phyloP scores from a whole-genome alignment of 2,888 invertebrate species.

The Andrena marginata region DNA sequence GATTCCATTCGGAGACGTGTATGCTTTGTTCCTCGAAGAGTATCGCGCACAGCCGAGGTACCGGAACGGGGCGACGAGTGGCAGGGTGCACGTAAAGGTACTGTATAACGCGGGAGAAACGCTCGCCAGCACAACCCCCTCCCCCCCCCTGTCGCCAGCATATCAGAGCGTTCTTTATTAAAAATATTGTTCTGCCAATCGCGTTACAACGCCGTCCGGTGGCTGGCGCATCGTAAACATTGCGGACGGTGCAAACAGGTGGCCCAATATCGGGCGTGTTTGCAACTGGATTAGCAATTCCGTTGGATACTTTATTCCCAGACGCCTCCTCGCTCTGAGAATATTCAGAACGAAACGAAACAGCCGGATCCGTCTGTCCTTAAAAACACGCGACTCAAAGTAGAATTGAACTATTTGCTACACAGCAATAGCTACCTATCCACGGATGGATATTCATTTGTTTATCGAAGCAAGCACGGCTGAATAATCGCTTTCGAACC shows the following conservation, averaged over 20 bases:
- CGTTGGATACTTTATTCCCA: slow-evolving; percentile 69
- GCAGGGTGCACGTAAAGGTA: not conserved
- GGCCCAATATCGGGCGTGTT: slow-evolving; percentile 72
- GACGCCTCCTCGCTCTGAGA: slow-evolving; percentile 10
- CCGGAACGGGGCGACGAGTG: not conserved
- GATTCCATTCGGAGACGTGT: not conserved
- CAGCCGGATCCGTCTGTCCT: slow-evolving; percentile 7
- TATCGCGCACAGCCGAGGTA: too few relatives aligned
- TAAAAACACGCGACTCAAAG: not conserved
- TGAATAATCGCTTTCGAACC: too few relatives aligned
- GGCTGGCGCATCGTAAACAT: slow-evolving; percentile 62
- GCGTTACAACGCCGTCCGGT: slow-evolving; percentile 8
- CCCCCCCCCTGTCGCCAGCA: slow-evolving; percentile 26
- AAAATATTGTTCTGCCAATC: slow-evolving; percentile 55
- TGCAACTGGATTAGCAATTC: slow-evolving; percentile 73
- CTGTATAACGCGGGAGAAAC: slow-evolving; percentile 1
- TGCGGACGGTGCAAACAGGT: slow-evolving; percentile 71
- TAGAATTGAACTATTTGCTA: too few relatives aligned
- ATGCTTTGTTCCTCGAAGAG: not conserved
- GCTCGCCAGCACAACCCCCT: not conserved
- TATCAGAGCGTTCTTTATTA: slow-evolving; percentile 50
- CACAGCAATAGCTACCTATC: too few relatives aligned
- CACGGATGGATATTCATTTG: too few relatives aligned
- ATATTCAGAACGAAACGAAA: slow-evolving; percentile 23
- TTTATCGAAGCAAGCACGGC: too few relatives aligned